Conservation (phyloP, 2,113 vertebrate genomes). For the Paracanthobrama guichenoti region DNA sequence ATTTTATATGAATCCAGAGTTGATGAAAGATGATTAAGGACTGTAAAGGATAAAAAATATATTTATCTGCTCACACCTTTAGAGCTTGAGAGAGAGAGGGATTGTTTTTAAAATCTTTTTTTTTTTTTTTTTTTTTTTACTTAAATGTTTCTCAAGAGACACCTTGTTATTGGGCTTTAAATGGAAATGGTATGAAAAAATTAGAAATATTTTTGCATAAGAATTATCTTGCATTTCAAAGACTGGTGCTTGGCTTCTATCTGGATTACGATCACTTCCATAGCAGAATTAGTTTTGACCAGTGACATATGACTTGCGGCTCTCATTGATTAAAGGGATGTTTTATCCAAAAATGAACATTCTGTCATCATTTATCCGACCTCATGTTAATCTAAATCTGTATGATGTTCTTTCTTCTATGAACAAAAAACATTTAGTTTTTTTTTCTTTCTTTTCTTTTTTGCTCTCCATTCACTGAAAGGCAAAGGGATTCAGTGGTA, state of each 20-base stretch:
- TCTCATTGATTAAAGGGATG: not conserved
- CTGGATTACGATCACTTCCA: not conserved
- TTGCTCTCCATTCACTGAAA: not conserved
- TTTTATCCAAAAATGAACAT: not conserved
- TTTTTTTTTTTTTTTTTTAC: conserved; percentile 54
- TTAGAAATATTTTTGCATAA: conserved; percentile 75
- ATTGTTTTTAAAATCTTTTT: conserved; percentile 72
- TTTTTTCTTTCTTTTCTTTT: too few species aligned
- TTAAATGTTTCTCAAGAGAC: conserved; percentile 49
- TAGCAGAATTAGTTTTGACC: conserved; percentile 25
- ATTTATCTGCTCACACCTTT: conserved; percentile 72
- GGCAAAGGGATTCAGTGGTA: not conserved
- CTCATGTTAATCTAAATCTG: not conserved
- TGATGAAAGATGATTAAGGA: conserved; percentile 58
- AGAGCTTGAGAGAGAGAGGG: conserved; percentile 63
- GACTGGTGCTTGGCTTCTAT: conserved; percentile 43
- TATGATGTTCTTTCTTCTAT: not conserved
- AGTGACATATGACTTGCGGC: not conserved
- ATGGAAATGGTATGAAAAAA: conserved; percentile 56
- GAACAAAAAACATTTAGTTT: too few species aligned
- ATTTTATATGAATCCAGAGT: conserved; percentile 59
- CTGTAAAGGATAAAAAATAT: conserved; percentile 71
- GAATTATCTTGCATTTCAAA: conserved; percentile 49
- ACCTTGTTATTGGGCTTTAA: conserved; percentile 62
- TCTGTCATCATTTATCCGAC: not conserved